Conservation (phyloP, 2,113 vertebrate genomes). For the Pedetes capensis region DNA sequence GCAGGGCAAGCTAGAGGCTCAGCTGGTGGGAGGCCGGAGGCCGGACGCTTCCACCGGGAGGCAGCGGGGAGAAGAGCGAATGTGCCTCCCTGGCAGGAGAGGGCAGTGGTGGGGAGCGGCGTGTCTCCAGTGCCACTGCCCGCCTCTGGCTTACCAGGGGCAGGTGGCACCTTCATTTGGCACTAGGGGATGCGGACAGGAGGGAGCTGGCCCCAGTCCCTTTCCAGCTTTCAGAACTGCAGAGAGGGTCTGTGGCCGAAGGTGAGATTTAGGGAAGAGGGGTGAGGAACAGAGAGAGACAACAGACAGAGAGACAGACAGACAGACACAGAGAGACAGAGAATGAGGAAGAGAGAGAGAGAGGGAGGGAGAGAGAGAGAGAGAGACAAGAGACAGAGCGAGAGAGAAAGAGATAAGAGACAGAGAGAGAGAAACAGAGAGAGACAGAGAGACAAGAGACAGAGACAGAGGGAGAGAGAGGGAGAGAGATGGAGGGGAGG, state of each 20-base stretch:
- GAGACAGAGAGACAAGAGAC: background rate
- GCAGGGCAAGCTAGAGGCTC: background rate
- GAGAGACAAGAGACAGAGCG: no score
- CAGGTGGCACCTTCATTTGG: background rate
- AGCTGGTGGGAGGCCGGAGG: background rate
- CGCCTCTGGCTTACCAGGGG: background rate
- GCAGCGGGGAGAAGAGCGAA: background rate
- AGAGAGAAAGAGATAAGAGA: no score
- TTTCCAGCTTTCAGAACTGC: background rate
- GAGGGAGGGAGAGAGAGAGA: rapidly evolving
- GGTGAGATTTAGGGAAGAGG: background rate
- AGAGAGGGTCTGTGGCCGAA: background rate
- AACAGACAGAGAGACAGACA: background rate
- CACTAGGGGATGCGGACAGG: background rate
- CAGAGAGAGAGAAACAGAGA: background rate
- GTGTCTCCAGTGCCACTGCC: background rate
- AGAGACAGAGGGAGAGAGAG: background rate
- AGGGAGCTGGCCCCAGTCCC: background rate
- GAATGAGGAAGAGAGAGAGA: background rate
- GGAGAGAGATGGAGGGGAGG: rapidly evolving
- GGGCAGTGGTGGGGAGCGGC: background rate
- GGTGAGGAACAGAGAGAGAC: no score
- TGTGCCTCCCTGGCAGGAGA: background rate
- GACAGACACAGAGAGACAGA: no score
- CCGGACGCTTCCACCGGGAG: rapidly evolving